These are phyloP conservation scores for Parelbella ahira DNA, from an alignment of 2,888 invertebrate species.

Conservation along the genomic window DNA sequence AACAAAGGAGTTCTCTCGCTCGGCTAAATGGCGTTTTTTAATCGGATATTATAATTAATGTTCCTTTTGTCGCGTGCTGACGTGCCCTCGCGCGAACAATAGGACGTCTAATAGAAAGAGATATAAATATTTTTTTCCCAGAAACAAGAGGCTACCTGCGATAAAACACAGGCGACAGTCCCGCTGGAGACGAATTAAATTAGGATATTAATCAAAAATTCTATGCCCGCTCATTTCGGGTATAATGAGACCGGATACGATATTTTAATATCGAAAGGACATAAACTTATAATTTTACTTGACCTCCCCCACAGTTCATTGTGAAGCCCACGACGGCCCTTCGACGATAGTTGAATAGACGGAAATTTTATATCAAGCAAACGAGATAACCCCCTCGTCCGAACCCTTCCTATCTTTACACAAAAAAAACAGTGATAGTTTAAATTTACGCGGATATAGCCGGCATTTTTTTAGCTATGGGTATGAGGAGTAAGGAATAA, in stretches of 20 bases:
- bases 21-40: conserved; percentile 79
- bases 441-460: conserved; percentile 65
- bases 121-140: conserved; percentile 77
- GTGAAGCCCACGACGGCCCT: conserved; percentile 35
- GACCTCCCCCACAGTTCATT: conserved; percentile 41
- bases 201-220: conserved; percentile 66
- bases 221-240: no score
- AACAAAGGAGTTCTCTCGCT: conserved; percentile 74
- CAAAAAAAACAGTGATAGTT: conserved; percentile 70
- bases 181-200: conserved; percentile 65
- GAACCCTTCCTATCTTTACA: conserved; percentile 70
- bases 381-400: conserved; percentile 57
- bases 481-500: conserved; percentile 77
- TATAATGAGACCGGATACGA: neutral
- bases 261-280: conserved; percentile 14
- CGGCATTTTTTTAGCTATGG: conserved; percentile 70
- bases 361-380: conserved; percentile 71
- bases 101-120: conserved; percentile 77
- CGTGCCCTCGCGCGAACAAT: conserved; percentile 79
- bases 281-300: conserved; percentile 29
- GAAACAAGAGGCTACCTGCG: conserved; percentile 73
- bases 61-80: conserved; percentile 80
- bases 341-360: conserved; percentile 59
- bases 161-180: conserved; percentile 73
- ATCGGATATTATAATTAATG: conserved; percentile 82